phyloP scores from a whole-genome alignment of 1,140 invertebrate species.

The Phenacoccus solenopsis region DNA sequence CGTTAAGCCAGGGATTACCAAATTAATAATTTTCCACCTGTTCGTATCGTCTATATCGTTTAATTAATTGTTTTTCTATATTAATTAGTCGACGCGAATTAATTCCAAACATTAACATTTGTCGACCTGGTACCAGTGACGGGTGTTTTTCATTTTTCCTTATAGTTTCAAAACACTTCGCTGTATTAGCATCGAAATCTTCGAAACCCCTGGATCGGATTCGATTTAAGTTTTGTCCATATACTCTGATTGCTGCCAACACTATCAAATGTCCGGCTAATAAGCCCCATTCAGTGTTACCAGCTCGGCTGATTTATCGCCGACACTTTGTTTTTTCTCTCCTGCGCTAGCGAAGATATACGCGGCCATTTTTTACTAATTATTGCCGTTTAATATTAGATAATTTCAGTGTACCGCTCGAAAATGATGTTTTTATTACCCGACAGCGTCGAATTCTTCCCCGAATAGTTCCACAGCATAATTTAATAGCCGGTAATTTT shows the following conservation, averaged over 20 bases:
- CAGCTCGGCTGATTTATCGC: neutral
- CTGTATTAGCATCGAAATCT: too few species aligned
- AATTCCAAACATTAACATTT: too few species aligned
- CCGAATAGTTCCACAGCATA: neutral
- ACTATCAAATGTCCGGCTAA: neutral
- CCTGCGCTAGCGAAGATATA: neutral
- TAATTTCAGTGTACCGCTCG: neutral
- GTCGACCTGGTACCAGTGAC: too few species aligned
- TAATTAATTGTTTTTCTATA: too few species aligned
- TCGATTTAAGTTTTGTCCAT: neutral
- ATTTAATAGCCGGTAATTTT: neutral
- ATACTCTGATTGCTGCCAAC: conserved; percentile 1
- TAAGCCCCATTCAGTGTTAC: neutral
- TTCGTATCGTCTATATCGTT: too few species aligned
- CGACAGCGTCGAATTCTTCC: neutral
- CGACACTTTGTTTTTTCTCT: neutral
- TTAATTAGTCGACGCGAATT: too few species aligned
- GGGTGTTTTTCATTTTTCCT: too few species aligned
- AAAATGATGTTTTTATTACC: conserved; percentile 3
- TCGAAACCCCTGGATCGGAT: neutral
- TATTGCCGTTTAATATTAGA: neutral
- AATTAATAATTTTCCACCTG: neutral
- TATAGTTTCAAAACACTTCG: too few species aligned
- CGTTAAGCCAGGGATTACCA: neutral
- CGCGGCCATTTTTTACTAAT: neutral